A percentile compares a stretch with the other conserved stretches of the same genome.
phyloP scores from a whole-genome alignment of 2,888 invertebrate species.

The Hirudinaria manillensis region DNA sequence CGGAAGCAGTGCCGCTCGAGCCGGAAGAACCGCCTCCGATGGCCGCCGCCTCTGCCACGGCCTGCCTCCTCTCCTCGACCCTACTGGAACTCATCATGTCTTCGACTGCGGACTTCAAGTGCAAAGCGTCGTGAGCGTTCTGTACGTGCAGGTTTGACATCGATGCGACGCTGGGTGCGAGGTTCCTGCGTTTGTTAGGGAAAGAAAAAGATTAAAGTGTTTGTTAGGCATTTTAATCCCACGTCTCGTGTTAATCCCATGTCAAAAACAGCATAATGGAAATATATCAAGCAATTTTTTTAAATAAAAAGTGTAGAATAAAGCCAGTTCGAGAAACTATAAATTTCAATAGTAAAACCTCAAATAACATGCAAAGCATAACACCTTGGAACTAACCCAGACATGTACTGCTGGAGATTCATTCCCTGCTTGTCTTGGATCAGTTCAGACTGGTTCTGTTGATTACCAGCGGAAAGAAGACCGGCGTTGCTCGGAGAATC shows the following conservation, averaged over 20 bases:
- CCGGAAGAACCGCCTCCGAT: not conserved
- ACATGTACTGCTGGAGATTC: constrained; percentile 13
- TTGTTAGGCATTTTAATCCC: no score
- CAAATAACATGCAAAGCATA: no score
- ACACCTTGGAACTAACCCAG: not conserved
- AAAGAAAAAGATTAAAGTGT: no score
- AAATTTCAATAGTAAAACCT: no score
- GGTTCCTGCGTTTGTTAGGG: not conserved
- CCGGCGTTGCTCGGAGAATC: constrained; percentile 15
- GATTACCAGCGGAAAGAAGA: not conserved
- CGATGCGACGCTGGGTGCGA: not conserved
- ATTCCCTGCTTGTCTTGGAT: not conserved
- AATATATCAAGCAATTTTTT: no score
- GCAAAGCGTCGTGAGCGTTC: not conserved
- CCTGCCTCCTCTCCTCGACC: not conserved
- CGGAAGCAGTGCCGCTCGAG: not conserved
- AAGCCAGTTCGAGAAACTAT: no score
- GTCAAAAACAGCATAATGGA: no score
- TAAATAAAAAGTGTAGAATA: no score
- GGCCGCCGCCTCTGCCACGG: not conserved
- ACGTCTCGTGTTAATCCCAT: no score
- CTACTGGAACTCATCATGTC: not conserved
- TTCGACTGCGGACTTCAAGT: constrained; percentile 1
- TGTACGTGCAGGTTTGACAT: not conserved
- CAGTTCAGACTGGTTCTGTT: no score